A percentile compares a stretch with the other conserved stretches of the same genome.
Conservation (phyloP, 1,140 invertebrate species). For the Reticulitermes speratus region DNA sequence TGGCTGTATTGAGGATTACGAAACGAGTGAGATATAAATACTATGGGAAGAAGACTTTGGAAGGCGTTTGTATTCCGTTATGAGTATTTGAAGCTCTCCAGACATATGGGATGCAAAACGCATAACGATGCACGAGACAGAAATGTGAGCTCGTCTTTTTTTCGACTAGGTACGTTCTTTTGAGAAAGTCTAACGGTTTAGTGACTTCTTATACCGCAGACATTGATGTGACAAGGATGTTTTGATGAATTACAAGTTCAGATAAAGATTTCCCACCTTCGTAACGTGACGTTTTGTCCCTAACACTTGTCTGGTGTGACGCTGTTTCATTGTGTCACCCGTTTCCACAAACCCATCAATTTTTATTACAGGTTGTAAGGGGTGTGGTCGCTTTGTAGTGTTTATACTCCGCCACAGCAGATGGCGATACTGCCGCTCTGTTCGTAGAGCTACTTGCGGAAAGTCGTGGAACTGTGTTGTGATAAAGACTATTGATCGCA, state of each 20-base stretch:
- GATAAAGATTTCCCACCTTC: neutral
- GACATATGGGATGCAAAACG: too few species aligned
- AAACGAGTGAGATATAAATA: too few species aligned
- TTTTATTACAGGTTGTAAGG: slow-evolving; percentile 26
- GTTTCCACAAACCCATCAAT: neutral
- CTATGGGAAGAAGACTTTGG: too few species aligned
- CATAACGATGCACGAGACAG: too few species aligned
- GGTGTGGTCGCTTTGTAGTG: slow-evolving; percentile 21
- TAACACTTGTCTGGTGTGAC: neutral
- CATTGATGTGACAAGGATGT: neutral
- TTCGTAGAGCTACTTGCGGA: neutral
- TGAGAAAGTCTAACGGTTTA: too few species aligned
- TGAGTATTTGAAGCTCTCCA: too few species aligned
- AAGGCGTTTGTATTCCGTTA: too few species aligned
- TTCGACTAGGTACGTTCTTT: too few species aligned
- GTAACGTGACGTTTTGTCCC: neutral
- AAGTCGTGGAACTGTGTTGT: neutral
- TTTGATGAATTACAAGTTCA: neutral
- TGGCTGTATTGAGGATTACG: too few species aligned
- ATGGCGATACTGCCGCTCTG: neutral
- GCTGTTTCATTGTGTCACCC: neutral
- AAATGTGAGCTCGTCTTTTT: too few species aligned
- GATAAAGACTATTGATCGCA: slow-evolving; percentile 23
- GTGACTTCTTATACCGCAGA: too few species aligned
- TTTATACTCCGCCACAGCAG: neutral